Conservation (phyloP, 1,140 invertebrate genomes). For the Heterodera schachtii region DNA sequence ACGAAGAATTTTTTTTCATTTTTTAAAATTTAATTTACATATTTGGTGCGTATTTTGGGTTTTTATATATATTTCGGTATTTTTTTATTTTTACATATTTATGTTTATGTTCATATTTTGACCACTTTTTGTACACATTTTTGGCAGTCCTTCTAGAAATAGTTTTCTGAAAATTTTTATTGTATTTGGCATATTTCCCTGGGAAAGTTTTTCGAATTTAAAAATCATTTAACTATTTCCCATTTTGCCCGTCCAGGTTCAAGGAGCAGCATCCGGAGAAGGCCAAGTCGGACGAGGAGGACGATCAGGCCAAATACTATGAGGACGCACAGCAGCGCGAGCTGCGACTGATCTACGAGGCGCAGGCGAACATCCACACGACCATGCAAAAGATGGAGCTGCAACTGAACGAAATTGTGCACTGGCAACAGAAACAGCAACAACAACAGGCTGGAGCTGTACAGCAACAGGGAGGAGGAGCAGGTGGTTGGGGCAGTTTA, state of each 20-base stretch:
- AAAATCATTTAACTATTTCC: background rate
- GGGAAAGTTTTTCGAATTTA: too few species aligned
- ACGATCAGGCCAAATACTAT: slow-evolving; percentile 58
- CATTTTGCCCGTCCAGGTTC: slow-evolving; percentile 44
- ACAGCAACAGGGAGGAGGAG: slow-evolving; percentile 34
- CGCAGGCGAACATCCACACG: slow-evolving; percentile 58
- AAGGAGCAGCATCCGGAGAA: slow-evolving; percentile 65
- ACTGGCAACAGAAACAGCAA: slow-evolving; percentile 46
- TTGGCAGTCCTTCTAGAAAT: too few species aligned
- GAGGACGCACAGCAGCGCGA: slow-evolving; percentile 62
- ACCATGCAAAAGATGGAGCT: slow-evolving; percentile 58
- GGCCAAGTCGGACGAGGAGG: slow-evolving; percentile 61
- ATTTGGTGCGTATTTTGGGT: too few species aligned
- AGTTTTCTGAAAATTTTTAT: background rate
- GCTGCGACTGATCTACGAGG: slow-evolving; percentile 60
- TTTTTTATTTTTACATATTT: too few species aligned
- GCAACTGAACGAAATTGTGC: slow-evolving; percentile 43
- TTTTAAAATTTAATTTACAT: too few species aligned
- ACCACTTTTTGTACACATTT: too few species aligned
- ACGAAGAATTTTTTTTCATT: too few species aligned
- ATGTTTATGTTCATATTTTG: too few species aligned
- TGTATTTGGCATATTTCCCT: background rate
- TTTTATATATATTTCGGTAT: too few species aligned
- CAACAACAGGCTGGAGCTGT: slow-evolving; percentile 33
- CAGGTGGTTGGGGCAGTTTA: slow-evolving; percentile 21